Conservation (phyloP, 2,113 vertebrate species). For the Callionymus lyra region DNA sequence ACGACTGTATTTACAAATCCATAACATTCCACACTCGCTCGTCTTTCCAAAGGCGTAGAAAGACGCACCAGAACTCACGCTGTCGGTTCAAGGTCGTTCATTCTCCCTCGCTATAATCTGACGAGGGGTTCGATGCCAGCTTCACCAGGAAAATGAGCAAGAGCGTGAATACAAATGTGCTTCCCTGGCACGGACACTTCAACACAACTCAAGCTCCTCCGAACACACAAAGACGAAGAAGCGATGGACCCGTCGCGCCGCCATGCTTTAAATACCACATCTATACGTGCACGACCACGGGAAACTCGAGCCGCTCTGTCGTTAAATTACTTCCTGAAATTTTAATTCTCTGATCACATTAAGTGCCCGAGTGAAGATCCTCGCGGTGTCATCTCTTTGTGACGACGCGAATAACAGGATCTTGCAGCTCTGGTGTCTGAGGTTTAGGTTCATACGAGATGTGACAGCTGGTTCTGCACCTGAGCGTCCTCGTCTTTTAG, state of each 20-base stretch:
- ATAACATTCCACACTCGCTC: slow-evolving; percentile 59
- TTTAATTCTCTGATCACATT: slow-evolving; percentile 81
- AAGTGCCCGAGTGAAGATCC: slow-evolving; percentile 69
- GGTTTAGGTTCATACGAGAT: slow-evolving; percentile 58
- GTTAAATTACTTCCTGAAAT: slow-evolving; percentile 70
- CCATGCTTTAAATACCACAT: slow-evolving; percentile 24
- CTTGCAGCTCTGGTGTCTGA: slow-evolving; percentile 39
- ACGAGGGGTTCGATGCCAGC: slow-evolving; percentile 60
- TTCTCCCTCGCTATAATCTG: slow-evolving; percentile 75
- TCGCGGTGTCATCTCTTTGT: slow-evolving; percentile 62
- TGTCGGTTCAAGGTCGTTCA: slow-evolving; percentile 80
- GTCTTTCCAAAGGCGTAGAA: slow-evolving; percentile 48
- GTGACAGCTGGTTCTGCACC: slow-evolving; percentile 49
- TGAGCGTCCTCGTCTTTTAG: too few species aligned
- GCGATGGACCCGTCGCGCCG: too few species aligned
- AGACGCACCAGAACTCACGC: slow-evolving; percentile 47
- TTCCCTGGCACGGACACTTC: slow-evolving; percentile 83
- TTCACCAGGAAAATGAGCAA: slow-evolving; percentile 80
- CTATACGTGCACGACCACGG: slow-evolving; percentile 23
- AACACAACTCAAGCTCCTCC: slow-evolving; percentile 78
- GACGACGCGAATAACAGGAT: slow-evolving; percentile 44
- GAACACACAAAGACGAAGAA: slow-evolving; percentile 55
- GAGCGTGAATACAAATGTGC: slow-evolving; percentile 83
- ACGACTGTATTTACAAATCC: slow-evolving; percentile 54
- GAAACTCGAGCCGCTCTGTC: slow-evolving; percentile 63